Conservation (phyloP, 2,888 invertebrate genomes). For the Drosophila melanosoma region DNA sequence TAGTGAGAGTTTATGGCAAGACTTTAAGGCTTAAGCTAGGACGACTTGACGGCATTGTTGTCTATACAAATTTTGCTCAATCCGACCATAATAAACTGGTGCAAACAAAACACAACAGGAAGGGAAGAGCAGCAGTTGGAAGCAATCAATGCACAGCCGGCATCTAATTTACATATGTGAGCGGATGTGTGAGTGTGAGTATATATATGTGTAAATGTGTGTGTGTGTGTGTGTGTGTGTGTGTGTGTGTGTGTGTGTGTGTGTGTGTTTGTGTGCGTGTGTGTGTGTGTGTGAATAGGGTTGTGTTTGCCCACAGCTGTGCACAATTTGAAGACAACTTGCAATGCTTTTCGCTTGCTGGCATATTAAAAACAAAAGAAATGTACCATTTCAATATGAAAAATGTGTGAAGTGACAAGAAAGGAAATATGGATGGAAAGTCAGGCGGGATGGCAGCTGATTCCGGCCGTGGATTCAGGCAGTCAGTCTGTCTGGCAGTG, state of each 20-base stretch:
- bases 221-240: not conserved
- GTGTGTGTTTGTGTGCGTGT: not conserved
- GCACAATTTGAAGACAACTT: constrained; percentile 43
- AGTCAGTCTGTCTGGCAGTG: constrained; percentile 8
- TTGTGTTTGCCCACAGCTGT: constrained; percentile 48
- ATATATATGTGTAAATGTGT: not conserved
- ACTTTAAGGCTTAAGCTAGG: constrained; percentile 4
- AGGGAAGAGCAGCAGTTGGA: constrained; percentile 25
- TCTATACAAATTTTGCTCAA: constrained; percentile 27
- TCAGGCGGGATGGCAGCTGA: not conserved
- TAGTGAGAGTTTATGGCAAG: not conserved
- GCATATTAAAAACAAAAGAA: constrained; percentile 49
- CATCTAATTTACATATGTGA: constrained; percentile 60
- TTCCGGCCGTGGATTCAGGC: not conserved
- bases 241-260: not conserved
- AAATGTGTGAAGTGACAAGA: constrained; percentile 7
- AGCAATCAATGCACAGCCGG: constrained; percentile 55
- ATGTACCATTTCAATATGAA: constrained; percentile 48
- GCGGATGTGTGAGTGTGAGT: not conserved
- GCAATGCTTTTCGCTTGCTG: constrained; percentile 22
- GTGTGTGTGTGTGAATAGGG: not conserved
- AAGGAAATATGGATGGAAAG: constrained; percentile 4
- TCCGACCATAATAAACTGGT: constrained; percentile 27
- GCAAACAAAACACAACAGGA: constrained; percentile 14
- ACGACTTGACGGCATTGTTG: constrained; percentile 14